Conservation (phyloP, 1,140 invertebrate species). For the Drosophila tani region DNA sequence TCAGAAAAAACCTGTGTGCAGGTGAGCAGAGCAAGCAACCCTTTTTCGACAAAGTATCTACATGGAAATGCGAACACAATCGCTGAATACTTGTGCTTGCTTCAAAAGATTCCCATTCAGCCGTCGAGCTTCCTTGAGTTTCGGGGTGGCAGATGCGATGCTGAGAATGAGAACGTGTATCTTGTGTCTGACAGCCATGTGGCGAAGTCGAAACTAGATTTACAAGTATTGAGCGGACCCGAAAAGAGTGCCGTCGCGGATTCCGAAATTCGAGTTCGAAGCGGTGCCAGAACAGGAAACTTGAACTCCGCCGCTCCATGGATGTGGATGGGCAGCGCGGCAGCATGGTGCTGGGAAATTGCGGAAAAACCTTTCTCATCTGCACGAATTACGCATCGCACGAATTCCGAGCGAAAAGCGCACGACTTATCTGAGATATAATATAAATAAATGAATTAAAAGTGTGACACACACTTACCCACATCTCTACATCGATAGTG, state of each 20-base stretch:
- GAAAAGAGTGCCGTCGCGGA: neutral
- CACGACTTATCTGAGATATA: constrained; percentile 49
- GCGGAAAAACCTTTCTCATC: constrained; percentile 57
- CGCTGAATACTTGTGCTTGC: constrained; percentile 26
- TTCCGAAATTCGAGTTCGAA: constrained; percentile 16
- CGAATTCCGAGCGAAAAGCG: constrained; percentile 17
- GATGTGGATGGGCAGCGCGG: constrained; percentile 15
- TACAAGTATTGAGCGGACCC: constrained; percentile 66
- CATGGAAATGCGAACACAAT: neutral
- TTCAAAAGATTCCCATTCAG: constrained; percentile 25
- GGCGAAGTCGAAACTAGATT: constrained; percentile 66
- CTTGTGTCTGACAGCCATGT: constrained; percentile 16
- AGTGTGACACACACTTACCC: constrained; percentile 7
- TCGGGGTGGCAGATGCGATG: constrained; percentile 27
- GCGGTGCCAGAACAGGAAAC: constrained; percentile 71
- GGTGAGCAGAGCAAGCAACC: constrained; percentile 42
- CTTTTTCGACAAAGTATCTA: constrained; percentile 10
- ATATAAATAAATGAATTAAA: constrained; percentile 11
- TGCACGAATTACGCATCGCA: constrained; percentile 23
- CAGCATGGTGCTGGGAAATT: constrained; percentile 47
- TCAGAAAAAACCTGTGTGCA: constrained; percentile 13
- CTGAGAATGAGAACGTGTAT: constrained; percentile 6
- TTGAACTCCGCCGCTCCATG: constrained; percentile 39
- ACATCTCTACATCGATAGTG: constrained; percentile 8
- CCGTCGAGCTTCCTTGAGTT: constrained; percentile 28